Conservation (phyloP, 2,888 invertebrate genomes). For the Amphipyra berbera region DNA sequence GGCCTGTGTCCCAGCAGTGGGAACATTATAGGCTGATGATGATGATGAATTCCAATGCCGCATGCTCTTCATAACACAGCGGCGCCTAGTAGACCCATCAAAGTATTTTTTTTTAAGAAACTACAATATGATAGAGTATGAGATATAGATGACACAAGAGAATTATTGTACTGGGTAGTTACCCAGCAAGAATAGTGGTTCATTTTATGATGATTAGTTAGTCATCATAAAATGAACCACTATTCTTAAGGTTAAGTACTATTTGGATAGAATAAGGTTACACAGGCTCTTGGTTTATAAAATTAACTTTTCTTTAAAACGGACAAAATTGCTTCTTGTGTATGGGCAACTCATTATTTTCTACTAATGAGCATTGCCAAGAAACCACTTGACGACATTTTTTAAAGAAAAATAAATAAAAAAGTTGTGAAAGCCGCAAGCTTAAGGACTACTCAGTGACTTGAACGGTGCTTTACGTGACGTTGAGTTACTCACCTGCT, state of each 20-base stretch:
- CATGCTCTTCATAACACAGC: conserved; percentile 4
- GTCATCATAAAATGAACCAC: no score
- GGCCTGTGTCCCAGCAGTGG: no score
- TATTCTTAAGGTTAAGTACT: no score
- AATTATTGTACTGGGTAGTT: no score
- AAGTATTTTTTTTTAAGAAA: no score
- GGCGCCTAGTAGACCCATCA: no score
- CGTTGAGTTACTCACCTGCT: conserved; percentile 49
- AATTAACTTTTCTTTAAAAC: conserved; percentile 10
- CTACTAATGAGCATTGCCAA: conserved; percentile 55
- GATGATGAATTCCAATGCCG: no score
- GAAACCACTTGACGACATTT: conserved; percentile 49
- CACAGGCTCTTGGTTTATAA: conserved; percentile 26
- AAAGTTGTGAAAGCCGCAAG: conserved; percentile 54
- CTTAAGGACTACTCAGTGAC: conserved; percentile 55
- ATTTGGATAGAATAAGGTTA: conserved; percentile 5
- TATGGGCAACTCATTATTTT: conserved; percentile 55
- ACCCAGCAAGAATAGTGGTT: no score
- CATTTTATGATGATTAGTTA: no score
- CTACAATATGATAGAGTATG: no score
- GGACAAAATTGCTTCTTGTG: conserved; percentile 38
- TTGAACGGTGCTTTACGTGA: conserved; percentile 52
- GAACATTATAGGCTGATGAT: no score
- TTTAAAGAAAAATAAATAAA: conserved; percentile 52
- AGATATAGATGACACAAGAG: no score